These are phyloP conservation scores for Entomobrya proxima DNA, from an alignment of 2,888 invertebrate species.

Conservation along the genomic window DNA sequence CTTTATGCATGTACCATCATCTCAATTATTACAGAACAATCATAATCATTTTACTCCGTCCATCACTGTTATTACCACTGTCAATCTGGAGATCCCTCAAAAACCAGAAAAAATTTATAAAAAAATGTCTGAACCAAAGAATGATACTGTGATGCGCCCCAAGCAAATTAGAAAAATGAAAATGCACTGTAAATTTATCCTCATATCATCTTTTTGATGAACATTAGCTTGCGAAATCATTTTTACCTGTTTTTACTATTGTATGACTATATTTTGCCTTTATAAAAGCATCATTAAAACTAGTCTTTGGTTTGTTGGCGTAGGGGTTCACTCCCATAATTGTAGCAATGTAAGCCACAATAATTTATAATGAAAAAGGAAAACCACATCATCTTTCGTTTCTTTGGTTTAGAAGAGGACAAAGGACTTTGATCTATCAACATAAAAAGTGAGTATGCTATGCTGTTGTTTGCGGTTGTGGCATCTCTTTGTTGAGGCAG, in stretches of 20 bases:
- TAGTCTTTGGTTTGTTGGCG: no score
- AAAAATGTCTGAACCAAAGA: no score
- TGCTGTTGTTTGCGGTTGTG: no score
- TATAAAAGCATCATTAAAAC: background rate
- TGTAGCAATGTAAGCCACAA: background rate
- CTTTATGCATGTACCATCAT: background rate
- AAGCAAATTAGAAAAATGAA: no score
- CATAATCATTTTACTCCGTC: background rate
- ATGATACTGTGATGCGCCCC: no score
- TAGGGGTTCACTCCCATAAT: no score
- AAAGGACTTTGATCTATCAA: conserved; percentile 24
- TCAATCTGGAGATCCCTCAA: background rate
- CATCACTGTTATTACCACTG: background rate
- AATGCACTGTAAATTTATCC: no score
- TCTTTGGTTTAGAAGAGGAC: background rate
- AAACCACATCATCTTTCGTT: background rate
- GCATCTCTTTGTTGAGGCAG: no score
- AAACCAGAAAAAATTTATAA: background rate
- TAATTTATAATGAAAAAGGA: background rate
- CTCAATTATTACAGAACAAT: background rate
- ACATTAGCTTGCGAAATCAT: background rate
- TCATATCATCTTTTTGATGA: no score
- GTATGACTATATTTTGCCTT: background rate
- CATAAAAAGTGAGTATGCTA: no score
- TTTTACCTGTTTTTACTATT: background rate